These are phyloP conservation scores for Myotis pilosus DNA, from an alignment of 2,797 vertebrate genomes.

Conservation along the genomic window DNA sequence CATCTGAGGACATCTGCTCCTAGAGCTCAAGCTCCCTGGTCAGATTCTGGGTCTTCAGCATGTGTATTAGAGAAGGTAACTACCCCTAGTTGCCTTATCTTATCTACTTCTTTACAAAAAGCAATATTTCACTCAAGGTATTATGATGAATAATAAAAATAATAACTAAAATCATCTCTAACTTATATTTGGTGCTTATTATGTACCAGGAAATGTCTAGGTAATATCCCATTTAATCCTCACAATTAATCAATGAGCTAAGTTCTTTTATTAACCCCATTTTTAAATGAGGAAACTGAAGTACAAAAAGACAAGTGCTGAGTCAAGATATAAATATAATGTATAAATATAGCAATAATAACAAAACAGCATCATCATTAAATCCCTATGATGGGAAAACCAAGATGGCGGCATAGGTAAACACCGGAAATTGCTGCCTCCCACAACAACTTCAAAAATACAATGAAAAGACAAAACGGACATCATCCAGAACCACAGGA, in stretches of 20 bases:
- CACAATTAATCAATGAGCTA: background rate
- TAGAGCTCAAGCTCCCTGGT: background rate
- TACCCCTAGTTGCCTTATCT: background rate
- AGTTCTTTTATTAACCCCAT: background rate
- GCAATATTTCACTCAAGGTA: background rate
- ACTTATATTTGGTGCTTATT: background rate
- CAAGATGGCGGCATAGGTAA: no score
- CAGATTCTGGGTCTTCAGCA: background rate
- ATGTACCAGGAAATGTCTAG: background rate
- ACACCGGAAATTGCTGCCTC: no score
- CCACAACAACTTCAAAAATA: no score
- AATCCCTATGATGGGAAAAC: background rate
- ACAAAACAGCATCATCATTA: background rate
- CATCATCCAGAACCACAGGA: no score
- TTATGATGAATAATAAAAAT: slow-evolving; percentile 27
- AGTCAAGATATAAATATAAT: background rate
- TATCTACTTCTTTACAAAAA: slow-evolving; percentile 33
- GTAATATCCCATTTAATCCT: slow-evolving; percentile 6
- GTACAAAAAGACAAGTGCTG: background rate
- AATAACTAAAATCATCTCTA: background rate
- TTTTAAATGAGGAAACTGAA: slow-evolving; percentile 15
- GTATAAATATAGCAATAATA: background rate
- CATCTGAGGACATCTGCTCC: background rate
- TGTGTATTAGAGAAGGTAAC: background rate
- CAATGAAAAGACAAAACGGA: no score